Evolutionary conservation across 2,113 vertebrate genomes (phyloP), one percentile per base, ranked within the genome.

Genomic region (Paraplagusia blochii): DNA sequence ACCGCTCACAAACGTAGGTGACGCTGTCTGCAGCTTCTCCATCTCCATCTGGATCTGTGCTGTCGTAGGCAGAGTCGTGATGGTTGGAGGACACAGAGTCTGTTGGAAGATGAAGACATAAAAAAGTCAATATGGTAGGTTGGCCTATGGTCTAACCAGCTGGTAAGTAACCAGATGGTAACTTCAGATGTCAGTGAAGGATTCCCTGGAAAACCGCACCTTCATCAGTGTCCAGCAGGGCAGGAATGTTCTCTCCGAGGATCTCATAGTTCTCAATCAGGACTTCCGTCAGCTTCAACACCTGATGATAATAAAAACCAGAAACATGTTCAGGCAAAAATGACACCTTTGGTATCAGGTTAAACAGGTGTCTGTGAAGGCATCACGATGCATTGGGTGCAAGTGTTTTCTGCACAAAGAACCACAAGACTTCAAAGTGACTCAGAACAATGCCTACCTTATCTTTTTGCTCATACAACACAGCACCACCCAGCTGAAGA

Each of bases 31-130:
- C 5, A 0, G 62, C 45, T 33, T 88, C 87, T 12, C 77, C 69
- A 34, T 95, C 93, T 0, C 64, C 80, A 12, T 98, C 95, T 0
- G 90, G 91, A 58, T 96, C 96, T 0, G 92, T 92, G 87, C 95
- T 98, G 81, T 96, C 94, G 0, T 97, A 97, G 0, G 95, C 95
- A 0, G 95, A 98, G 88, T 98, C 96, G 4, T 92, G 94, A 69
- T 93, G 94, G 45, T 92, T 89, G 38, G 79, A 88, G 2, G 72
- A 87, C 34, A 84, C 46, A 1, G 76, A 84, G 54, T 97, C 97
- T 98, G 87, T 11, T 18, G 11, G 54, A 18, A 47, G 36, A 52
- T 11, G 5, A 51, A 60, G 46, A 48, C 8, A 40, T 40, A 29
- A 29, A 29, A 6, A 29, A 6, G 22, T 29, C 6, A 29, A 29